Percentiles rank a stretch among this genome's conserved stretches.
These are phyloP conservation scores for Drosophila demipolita DNA, from an alignment of 2,888 invertebrate species.

Conservation along the genomic window DNA sequence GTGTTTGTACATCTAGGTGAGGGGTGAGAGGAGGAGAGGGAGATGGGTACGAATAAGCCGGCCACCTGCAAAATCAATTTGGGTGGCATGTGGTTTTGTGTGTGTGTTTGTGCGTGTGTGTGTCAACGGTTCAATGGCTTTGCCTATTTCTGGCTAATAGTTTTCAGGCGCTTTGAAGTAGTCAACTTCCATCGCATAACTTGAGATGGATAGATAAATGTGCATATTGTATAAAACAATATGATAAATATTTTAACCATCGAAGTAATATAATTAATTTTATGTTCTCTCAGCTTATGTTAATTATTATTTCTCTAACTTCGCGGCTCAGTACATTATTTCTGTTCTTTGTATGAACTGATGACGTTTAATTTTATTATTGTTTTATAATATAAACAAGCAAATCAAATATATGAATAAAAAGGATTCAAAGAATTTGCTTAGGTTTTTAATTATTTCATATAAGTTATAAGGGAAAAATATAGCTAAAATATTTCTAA, in stretches of 20 bases:
- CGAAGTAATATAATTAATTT: not conserved
- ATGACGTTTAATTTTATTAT: too few species aligned
- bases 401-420: not conserved
- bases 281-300: not conserved
- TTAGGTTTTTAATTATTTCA: not conserved
- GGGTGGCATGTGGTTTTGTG: not conserved
- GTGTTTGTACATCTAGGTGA: conserved; percentile 46
- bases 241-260: not conserved
- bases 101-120: conserved; percentile 3
- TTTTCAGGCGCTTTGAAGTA: conserved; percentile 31
- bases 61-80: conserved; percentile 19
- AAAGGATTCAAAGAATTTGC: not conserved
- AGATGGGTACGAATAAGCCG: not conserved
- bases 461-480: not conserved
- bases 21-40: not conserved
- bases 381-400: not conserved
- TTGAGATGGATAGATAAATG: conserved; percentile 7
- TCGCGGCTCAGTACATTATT: not conserved
- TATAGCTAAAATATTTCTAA: not conserved
- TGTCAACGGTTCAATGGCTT: conserved; percentile 32
- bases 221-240: not conserved
- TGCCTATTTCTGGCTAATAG: conserved; percentile 7
- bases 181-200: not conserved
- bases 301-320: not conserved
- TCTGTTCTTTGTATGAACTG: not conserved